Conservation (phyloP, 2,113 vertebrate genomes). For the Pollimyrus isidori region DNA sequence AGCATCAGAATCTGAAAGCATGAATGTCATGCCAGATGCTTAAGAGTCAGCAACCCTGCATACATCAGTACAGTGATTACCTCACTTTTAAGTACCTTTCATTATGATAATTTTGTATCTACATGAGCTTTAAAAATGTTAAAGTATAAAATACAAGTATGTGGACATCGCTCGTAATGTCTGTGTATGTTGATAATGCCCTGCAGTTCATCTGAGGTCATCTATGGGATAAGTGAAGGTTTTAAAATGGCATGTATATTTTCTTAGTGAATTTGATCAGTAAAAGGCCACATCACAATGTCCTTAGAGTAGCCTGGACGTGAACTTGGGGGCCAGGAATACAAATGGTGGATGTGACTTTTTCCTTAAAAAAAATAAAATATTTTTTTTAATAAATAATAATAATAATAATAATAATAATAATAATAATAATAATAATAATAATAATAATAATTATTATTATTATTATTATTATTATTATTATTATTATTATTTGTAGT, state of each 20-base stretch:
- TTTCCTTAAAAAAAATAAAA: too few species aligned
- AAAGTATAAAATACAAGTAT: background rate
- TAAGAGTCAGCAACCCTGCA: background rate
- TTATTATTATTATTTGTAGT: background rate
- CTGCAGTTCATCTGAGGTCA: background rate
- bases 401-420: too few species aligned
- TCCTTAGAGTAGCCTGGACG: background rate
- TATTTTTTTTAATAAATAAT: too few species aligned
- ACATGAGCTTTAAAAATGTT: background rate
- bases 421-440: too few species aligned
- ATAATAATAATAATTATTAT: too few species aligned
- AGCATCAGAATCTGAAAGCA: background rate
- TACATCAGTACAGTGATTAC: background rate
- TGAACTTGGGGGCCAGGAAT: background rate
- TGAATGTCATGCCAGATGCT: background rate
- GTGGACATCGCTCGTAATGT: background rate
- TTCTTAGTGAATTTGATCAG: background rate
- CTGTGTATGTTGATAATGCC: background rate
- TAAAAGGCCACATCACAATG: background rate
- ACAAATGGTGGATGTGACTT: background rate
- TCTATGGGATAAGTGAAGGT: background rate
- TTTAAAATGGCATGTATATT: background rate
- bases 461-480: background rate
- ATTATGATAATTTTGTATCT: background rate
- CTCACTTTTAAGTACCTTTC: background rate